phyloP scores from a whole-genome alignment of 2,888 invertebrate genomes.

The Schrankia costaestrigalis region DNA sequence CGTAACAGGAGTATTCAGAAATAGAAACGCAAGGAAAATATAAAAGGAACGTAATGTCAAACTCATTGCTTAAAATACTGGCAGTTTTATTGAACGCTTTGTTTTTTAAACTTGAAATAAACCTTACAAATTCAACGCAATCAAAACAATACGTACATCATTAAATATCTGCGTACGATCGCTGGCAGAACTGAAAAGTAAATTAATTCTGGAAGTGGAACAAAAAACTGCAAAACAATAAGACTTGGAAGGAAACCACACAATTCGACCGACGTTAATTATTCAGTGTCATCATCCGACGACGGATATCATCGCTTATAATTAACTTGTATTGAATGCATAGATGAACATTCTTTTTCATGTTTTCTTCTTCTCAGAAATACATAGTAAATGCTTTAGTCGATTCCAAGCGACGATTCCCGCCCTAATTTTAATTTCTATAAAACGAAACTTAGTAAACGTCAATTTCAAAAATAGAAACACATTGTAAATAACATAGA shows the following conservation, averaged over 20 bases:
- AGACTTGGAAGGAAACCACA: slow-evolving; percentile 37
- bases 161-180: slow-evolving; percentile 67
- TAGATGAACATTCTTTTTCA: slow-evolving; percentile 13
- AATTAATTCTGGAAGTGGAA: slow-evolving; percentile 66
- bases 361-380: too few species aligned
- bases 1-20: slow-evolving; percentile 18
- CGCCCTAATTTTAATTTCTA: slow-evolving; percentile 3
- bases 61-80: too few species aligned
- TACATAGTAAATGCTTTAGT: too few species aligned
- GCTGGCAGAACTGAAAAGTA: slow-evolving; percentile 53
- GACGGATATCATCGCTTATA: slow-evolving; percentile 32
- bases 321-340: slow-evolving; percentile 30
- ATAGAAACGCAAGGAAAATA: too few species aligned
- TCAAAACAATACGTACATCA: slow-evolving; percentile 44
- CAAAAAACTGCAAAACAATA: slow-evolving; percentile 53
- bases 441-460: too few species aligned
- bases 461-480: slow-evolving; percentile 13
- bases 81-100: too few species aligned
- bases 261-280: slow-evolving; percentile 59
- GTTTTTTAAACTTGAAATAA: slow-evolving; percentile 13
- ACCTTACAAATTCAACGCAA: slow-evolving; percentile 30
- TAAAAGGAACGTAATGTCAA: too few species aligned
- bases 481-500: slow-evolving; percentile 1
- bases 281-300: slow-evolving; percentile 57
- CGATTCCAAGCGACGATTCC: background rate